These are phyloP conservation scores for Watsonalla cultraria DNA, from an alignment of 2,888 invertebrate genomes.

Conservation along the genomic window DNA sequence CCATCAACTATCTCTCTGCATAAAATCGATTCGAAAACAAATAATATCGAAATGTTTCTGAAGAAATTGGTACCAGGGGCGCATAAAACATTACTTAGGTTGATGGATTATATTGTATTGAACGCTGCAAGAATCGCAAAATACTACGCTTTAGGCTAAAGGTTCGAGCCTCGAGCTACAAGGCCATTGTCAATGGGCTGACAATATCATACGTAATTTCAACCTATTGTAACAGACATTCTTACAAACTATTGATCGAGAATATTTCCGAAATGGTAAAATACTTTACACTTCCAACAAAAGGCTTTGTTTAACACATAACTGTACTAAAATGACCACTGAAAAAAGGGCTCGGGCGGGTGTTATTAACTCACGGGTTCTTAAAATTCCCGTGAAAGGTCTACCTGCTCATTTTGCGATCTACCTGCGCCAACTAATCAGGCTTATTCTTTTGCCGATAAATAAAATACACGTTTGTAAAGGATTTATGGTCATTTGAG, in stretches of 20 bases:
- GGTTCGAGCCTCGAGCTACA: constrained; percentile 16
- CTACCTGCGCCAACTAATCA: constrained; percentile 62
- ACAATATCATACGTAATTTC: constrained; percentile 28
- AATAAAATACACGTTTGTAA: constrained; percentile 57
- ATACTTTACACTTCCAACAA: constrained; percentile 55
- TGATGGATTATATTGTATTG: no score
- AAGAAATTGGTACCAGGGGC: no score
- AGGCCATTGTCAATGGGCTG: constrained; percentile 29
- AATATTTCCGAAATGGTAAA: constrained; percentile 24
- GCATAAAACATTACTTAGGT: no score
- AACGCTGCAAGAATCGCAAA: constrained; percentile 5
- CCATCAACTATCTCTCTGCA: no score
- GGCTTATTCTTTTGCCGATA: constrained; percentile 56
- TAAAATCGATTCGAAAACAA: no score
- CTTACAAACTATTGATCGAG: background rate
- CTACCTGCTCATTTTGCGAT: constrained; percentile 49
- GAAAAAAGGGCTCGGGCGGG: constrained; percentile 47
- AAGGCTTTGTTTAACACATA: constrained; percentile 40
- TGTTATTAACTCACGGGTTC: constrained; percentile 33
- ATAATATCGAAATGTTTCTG: no score
- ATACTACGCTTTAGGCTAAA: constrained; percentile 19
- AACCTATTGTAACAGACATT: constrained; percentile 21
- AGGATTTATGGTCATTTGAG: constrained; percentile 50
- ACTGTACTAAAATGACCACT: constrained; percentile 65
- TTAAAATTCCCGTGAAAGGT: constrained; percentile 56